Base-by-base conservation (phyloP, 2,888 invertebrate species). In the Netelia virgata region DNA sequence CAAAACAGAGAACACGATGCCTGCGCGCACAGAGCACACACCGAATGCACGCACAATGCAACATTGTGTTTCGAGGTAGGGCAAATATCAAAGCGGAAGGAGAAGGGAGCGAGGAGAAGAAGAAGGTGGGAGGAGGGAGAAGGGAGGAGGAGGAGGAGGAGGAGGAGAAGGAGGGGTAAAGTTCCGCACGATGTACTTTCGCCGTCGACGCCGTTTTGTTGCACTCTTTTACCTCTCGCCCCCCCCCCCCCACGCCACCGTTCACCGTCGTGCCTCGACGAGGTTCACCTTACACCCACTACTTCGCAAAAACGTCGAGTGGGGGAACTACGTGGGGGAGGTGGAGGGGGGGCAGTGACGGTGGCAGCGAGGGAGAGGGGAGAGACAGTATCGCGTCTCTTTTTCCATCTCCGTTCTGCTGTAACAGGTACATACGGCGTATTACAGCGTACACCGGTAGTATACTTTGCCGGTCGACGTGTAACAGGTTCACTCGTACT, bases 41-140 rank as follows among this genome's bases (percentile, higher is more conserved):
- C 41, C 57, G 10, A 59, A 59, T 83, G 81, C 86, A 87, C 84
- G 87, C 87, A 89, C 91, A 89, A 90, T 89, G 89, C 88, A 89
- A 90, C 90, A 88, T 90, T 91, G 89, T 91, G 89, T 91, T 89
- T 89, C 86, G 68, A 74, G 84, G 86, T 79, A 83, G 82, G 68
- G 77, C 63, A 69, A 73, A 72, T 73, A 69, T 28, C 47, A 18
- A 43, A 68, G 47, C 28, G 41, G 53, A 16, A 11, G 14, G 20
- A 53, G 20, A 36, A 18, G 28, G 11, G 55, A 16, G 18, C 2
- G 9, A 16, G 11, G 16, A 1, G 68, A 16, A 43, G 59, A 41
- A 8, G 16, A 36, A 6, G 63, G 10, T 2, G 14, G 41, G 14
- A n/a, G 14, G n/a, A 43, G 2, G 41, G 61, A 16, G 53, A 2